Conservation (phyloP, 2,888 invertebrate species). For the Colostygia pectinataria region DNA sequence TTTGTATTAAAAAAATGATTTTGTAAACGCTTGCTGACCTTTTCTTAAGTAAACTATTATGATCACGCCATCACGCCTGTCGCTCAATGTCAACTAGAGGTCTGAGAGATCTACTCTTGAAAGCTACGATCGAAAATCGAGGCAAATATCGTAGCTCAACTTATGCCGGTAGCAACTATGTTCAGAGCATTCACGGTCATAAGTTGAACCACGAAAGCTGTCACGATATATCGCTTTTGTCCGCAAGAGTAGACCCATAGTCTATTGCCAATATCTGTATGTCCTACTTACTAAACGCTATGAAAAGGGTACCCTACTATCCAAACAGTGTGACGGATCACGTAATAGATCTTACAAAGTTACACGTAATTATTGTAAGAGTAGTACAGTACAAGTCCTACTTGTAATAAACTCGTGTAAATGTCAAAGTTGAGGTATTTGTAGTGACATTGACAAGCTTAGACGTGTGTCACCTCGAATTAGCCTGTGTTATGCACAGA, state of each 20-base stretch:
- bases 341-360: constrained; percentile 11
- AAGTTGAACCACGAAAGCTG: no score
- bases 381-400: background rate
- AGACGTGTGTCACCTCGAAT: background rate
- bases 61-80: constrained; percentile 20
- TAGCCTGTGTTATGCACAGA: no score
- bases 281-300: constrained; percentile 10
- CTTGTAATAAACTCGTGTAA: constrained; percentile 26
- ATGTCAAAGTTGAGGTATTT: constrained; percentile 51
- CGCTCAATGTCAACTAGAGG: constrained; percentile 23
- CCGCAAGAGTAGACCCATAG: no score
- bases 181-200: no score
- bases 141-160: no score
- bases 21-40: background rate
- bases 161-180: no score
- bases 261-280: constrained; percentile 21
- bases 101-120: no score
- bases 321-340: constrained; percentile 25
- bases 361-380: background rate
- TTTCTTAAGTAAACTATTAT: constrained; percentile 12
- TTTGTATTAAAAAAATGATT: background rate
- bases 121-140: no score
- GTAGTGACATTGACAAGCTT: constrained; percentile 18
- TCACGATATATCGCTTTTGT: no score
- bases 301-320: constrained; percentile 7